These are phyloP conservation scores for Pseudomyrmex gracilis DNA, from an alignment of 1,140 invertebrate species.

Conservation along the genomic window DNA sequence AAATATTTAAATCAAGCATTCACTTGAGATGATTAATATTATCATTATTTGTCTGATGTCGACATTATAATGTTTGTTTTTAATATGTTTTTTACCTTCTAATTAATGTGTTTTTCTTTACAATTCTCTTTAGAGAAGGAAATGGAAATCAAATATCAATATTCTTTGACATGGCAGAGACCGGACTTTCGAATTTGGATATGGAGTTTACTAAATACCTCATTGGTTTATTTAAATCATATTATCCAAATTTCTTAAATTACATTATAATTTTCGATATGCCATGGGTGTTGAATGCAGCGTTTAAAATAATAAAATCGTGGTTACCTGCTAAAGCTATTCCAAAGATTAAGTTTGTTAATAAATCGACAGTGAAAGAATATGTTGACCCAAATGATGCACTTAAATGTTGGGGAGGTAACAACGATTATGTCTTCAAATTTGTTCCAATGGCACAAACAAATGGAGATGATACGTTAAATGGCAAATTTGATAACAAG, in stretches of 20 bases:
- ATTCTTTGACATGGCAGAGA: conserved; percentile 95
- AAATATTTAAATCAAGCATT: too few relatives aligned
- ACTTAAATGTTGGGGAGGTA: conserved; percentile 93
- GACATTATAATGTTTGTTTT: too few relatives aligned
- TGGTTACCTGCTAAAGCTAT: conserved; percentile 95
- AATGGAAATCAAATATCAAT: conserved; percentile 93
- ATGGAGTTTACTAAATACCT: conserved; percentile 94
- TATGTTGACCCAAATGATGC: conserved; percentile 92
- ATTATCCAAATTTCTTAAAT: conserved; percentile 96
- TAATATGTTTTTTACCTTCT: too few relatives aligned
- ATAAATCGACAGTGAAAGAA: conserved; percentile 91
- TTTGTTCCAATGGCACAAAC: conserved; percentile 88
- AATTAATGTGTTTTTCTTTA: background rate
- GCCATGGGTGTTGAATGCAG: conserved; percentile 97
- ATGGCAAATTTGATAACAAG: conserved; percentile 86
- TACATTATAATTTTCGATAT: conserved; percentile 97
- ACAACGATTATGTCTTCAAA: conserved; percentile 90
- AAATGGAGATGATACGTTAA: conserved; percentile 72
- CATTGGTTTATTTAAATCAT: conserved; percentile 94
- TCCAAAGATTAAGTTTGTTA: conserved; percentile 95
- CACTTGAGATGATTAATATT: too few relatives aligned
- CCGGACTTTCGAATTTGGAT: conserved; percentile 95
- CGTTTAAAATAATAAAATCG: conserved; percentile 96
- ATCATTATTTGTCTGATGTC: too few relatives aligned
- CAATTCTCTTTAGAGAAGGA: conserved; percentile 86